Evolutionary conservation across 1,140 invertebrate species (phyloP).

Genomic region (Drosophila virilis): DNA sequence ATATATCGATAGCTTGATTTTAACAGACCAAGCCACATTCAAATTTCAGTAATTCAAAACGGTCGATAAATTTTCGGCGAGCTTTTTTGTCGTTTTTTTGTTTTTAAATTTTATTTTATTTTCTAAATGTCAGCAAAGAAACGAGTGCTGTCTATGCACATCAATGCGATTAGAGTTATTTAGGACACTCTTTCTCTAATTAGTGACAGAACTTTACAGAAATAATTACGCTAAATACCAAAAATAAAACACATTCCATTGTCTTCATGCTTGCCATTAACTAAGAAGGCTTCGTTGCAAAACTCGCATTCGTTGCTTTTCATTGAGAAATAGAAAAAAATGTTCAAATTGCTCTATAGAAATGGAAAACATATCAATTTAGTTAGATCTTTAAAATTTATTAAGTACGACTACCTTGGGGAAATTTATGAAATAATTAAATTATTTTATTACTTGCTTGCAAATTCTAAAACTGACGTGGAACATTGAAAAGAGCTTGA

Average conservation of each 20-base stretch:
- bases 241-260: conserved; percentile 53
- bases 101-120: background rate
- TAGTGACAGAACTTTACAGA: conserved; percentile 56
- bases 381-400: too few species aligned
- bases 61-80: background rate
- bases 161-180: conserved; percentile 56
- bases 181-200: conserved; percentile 70
- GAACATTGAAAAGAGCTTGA: background rate
- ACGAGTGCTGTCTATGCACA: conserved; percentile 18
- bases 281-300: conserved; percentile 15
- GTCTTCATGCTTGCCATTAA: conserved; percentile 10
- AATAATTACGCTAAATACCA: conserved; percentile 72
- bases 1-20: conserved; percentile 8
- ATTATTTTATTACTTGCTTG: too few species aligned
- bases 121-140: conserved; percentile 33
- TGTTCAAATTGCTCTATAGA: background rate
- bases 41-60: background rate
- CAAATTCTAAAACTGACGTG: background rate
- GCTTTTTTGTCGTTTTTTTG: background rate
- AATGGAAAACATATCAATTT: too few species aligned
- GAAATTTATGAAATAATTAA: too few species aligned
- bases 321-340: background rate
- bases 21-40: background rate
- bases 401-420: too few species aligned
- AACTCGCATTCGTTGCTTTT: background rate